Evolutionary conservation across 2,113 vertebrate genomes (phyloP), one percentile per base, ranked within the genome.

Genomic region (Phocoena sinus): DNA sequence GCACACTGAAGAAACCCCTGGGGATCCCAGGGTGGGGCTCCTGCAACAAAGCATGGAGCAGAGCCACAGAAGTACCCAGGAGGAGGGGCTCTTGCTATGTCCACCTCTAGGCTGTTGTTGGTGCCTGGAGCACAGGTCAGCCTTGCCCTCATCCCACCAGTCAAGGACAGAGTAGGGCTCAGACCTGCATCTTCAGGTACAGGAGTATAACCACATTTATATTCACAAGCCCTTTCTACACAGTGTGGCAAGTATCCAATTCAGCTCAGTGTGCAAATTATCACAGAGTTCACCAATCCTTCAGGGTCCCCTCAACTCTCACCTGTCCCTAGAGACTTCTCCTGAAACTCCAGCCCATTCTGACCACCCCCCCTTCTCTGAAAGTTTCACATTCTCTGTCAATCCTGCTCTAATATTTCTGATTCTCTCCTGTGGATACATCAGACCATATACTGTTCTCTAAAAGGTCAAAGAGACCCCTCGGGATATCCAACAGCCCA

Each of bases 121-220:
- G 28, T 33, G 14, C 67, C 88, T 70, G 6, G 33, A 79, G 85
- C 28, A 33, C 7, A 1, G 23, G n/a, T 14, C n/a, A 68, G 63
- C 82, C n/a, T 60, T 23, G 58, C 70, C 68, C 50, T 85, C 41
- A 25, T 47, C 70, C 50, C 13, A 20, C 65, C 36, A 65, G 5
- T 8, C 28, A 76, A 89, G 58, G 89, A 56, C 56, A 63, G 56
- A 85, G 67, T 25, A 3, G 58, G 74, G 79, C 77, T 87, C 79
- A 41, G 92, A 38, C 60, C 50, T 25, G 31, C 1, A 12, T 25
- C 47, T 28, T 18, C 58, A 70, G 73, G 50, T 56, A 56, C 21
- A 23, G 0, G 20, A 56, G 20, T 8, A 79, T 5, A 33, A 36
- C 28, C 12, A 8, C 38, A 13, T 7, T 38, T 10, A 20, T 3